Evolutionary conservation across 2,888 invertebrate genomes (phyloP).

Genomic region (Athalia circularis): DNA sequence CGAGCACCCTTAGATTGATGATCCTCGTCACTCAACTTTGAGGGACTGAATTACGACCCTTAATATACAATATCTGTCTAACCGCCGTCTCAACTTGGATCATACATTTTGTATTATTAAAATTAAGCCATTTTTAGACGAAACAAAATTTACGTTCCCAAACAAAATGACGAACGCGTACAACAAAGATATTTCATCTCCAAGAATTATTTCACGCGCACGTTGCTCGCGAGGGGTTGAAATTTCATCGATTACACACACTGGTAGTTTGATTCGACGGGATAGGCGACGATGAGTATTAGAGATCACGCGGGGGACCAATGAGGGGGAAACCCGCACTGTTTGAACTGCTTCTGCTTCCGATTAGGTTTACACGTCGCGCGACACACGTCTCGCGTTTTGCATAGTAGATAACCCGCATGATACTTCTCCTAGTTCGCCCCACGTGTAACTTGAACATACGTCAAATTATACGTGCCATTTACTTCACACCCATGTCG

Average conservation of each 20-base stretch:
- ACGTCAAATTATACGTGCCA: not conserved
- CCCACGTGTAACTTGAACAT: not conserved
- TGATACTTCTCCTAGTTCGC: slow-evolving; percentile 27
- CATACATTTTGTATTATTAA: no score
- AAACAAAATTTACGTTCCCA: no score
- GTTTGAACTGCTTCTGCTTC: slow-evolving; percentile 2
- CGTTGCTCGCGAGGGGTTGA: not conserved
- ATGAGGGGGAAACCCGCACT: slow-evolving; percentile 24
- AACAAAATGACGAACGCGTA: no score
- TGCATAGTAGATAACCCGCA: slow-evolving; percentile 45
- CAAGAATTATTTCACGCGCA: not conserved
- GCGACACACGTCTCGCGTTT: not conserved
- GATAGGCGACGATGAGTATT: not conserved
- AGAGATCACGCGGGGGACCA: not conserved
- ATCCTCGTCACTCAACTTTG: not conserved
- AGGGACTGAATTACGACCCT: not conserved
- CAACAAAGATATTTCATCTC: not conserved
- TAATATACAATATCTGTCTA: not conserved
- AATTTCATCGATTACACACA: slow-evolving; percentile 11
- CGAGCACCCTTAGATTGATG: slow-evolving; percentile 12
- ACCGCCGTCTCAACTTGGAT: no score
- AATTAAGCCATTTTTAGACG: no score
- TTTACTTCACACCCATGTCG: not conserved
- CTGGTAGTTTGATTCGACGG: not conserved
- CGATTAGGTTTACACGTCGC: not conserved